Percentiles rank a stretch among this genome's conserved stretches.
These are phyloP conservation scores for Steinernema scapterisci DNA, from an alignment of 2,888 invertebrate species.

Conservation along the genomic window DNA sequence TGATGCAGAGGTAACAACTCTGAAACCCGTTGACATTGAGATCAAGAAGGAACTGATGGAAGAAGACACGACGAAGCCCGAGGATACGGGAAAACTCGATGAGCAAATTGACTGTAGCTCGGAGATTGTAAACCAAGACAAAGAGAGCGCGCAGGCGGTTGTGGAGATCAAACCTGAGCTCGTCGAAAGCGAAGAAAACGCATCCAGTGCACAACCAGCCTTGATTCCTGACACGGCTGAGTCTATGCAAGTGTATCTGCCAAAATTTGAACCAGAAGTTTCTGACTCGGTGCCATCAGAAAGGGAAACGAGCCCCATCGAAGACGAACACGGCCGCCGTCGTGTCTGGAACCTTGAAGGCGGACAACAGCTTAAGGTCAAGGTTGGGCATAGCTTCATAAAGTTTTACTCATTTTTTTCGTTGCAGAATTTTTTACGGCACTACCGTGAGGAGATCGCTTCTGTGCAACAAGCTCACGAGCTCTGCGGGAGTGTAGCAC, in stretches of 20 bases:
- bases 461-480: conserved; percentile 1
- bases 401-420: background rate
- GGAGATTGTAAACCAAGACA: background rate
- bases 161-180: too few relatives aligned
- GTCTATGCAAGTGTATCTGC: background rate
- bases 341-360: background rate
- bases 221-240: background rate
- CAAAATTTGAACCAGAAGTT: background rate
- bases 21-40: background rate
- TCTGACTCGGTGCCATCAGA: background rate
- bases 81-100: too few relatives aligned
- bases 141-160: background rate
- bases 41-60: background rate
- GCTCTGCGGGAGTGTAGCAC: background rate
- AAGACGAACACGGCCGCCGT: background rate
- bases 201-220: too few relatives aligned
- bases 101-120: too few relatives aligned
- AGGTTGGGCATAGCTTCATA: background rate
- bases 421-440: background rate
- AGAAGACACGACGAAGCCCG: too few relatives aligned
- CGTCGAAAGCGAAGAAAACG: too few relatives aligned
- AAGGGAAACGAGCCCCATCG: background rate
- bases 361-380: background rate
- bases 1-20: background rate
- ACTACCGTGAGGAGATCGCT: conserved; percentile 10